A percentile compares a stretch with the other conserved stretches of the same genome.
These are phyloP conservation scores for Bubo scandiacus DNA, from an alignment of 2,113 vertebrate genomes.

Conservation along the genomic window DNA sequence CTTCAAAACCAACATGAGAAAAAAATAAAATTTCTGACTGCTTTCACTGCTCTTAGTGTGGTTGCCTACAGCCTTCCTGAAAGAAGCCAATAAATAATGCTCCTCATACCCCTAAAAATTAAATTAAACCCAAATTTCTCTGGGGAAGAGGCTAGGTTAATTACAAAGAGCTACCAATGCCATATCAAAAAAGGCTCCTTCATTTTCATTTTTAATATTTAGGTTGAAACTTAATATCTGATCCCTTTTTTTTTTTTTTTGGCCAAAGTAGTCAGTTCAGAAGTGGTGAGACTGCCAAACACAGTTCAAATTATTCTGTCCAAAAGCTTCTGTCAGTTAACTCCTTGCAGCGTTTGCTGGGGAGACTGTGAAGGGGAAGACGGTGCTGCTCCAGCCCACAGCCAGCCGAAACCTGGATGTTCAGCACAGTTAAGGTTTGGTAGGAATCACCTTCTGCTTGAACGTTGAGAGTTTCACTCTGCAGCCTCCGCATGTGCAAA, in stretches of 20 bases:
- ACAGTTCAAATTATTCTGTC: not conserved
- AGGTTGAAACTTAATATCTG: not conserved
- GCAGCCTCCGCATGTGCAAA: not conserved
- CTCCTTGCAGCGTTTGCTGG: not conserved
- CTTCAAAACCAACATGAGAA: not conserved
- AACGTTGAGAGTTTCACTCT: not conserved
- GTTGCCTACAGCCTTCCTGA: conserved; percentile 14
- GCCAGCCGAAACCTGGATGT: not conserved
- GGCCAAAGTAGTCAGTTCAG: not conserved
- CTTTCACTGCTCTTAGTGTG: not conserved
- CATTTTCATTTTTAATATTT: conserved; percentile 39
- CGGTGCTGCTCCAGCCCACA: not conserved
- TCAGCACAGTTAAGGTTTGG: not conserved
- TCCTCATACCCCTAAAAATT: conserved; percentile 49
- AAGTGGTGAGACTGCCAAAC: not conserved
- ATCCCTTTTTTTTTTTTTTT: not conserved
- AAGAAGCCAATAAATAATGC: conserved; percentile 39
- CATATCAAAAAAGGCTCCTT: not conserved
- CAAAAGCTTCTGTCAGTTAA: not conserved
- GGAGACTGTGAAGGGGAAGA: not conserved
- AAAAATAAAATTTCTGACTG: not conserved
- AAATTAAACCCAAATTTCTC: conserved; percentile 59
- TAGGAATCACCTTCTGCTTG: not conserved
- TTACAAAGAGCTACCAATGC: conserved; percentile 47
- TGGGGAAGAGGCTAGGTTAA: conserved; percentile 49